phyloP scores from a whole-genome alignment of 2,797 vertebrate species.

The Phaenicophaeus curvirostris region DNA sequence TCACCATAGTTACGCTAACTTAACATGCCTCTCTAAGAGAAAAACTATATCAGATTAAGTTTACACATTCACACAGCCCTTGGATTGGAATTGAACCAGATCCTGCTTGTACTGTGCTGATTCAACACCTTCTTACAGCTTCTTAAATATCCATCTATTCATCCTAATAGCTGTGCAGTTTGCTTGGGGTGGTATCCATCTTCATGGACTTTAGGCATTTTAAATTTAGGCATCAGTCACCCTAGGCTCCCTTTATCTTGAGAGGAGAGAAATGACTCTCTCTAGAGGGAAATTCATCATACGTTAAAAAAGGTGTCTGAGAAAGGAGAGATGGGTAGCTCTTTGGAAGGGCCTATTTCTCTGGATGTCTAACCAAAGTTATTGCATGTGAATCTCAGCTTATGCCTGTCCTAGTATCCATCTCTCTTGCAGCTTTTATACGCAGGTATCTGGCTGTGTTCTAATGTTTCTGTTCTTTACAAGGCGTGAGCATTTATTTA shows the following conservation, averaged over 20 bases:
- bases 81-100: background rate
- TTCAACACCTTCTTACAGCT: background rate
- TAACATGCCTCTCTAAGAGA: background rate
- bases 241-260: background rate
- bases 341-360: background rate
- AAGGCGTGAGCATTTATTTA: background rate
- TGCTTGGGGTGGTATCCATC: background rate
- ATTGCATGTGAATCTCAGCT: background rate
- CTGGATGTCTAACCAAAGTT: background rate
- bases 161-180: background rate
- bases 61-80: background rate
- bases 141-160: background rate
- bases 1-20: background rate
- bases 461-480: background rate
- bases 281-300: background rate
- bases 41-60: background rate
- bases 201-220: background rate
- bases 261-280: background rate
- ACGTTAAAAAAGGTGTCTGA: background rate
- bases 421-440: background rate
- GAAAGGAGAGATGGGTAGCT: background rate
- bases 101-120: background rate
- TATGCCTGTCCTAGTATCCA: background rate
- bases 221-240: background rate
- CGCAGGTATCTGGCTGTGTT: background rate